Percentiles rank a stretch among this genome's conserved stretches.
Conservation (phyloP, 1,140 invertebrate genomes). For the Hycleus cichorii region DNA sequence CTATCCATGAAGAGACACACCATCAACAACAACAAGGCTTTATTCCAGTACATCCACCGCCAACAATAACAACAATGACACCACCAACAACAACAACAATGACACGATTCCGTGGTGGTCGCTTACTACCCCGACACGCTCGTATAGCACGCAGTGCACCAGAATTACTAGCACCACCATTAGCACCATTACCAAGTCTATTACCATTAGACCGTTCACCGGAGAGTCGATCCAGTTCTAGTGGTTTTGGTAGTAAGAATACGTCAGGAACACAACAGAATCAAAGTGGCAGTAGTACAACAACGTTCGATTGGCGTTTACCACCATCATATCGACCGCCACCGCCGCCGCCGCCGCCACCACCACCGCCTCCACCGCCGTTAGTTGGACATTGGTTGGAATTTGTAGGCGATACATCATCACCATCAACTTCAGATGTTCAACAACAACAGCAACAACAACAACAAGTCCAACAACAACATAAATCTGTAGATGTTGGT, state of each 20-base stretch:
- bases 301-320: constrained; percentile 61
- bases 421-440: constrained; percentile 45
- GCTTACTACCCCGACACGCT: constrained; percentile 54
- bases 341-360: constrained; percentile 48
- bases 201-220: constrained; percentile 65
- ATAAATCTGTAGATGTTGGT: constrained; percentile 61
- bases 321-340: constrained; percentile 62
- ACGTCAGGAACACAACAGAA: constrained; percentile 68
- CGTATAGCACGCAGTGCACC: constrained; percentile 57
- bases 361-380: constrained; percentile 35
- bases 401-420: constrained; percentile 45
- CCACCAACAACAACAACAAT: constrained; percentile 43
- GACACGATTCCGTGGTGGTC: constrained; percentile 24
- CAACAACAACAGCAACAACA: constrained; percentile 41
- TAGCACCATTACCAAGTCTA: no score
- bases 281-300: constrained; percentile 64
- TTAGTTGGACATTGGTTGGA: constrained; percentile 55
- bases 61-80: constrained; percentile 40
- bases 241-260: constrained; percentile 86
- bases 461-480: constrained; percentile 43
- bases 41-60: constrained; percentile 51
- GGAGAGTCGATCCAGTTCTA: constrained; percentile 77
- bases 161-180: constrained; percentile 50
- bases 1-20: constrained; percentile 59
- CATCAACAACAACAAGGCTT: constrained; percentile 43